phyloP scores from a whole-genome alignment of 2,888 invertebrate species.

The Thymelicus acteon region DNA sequence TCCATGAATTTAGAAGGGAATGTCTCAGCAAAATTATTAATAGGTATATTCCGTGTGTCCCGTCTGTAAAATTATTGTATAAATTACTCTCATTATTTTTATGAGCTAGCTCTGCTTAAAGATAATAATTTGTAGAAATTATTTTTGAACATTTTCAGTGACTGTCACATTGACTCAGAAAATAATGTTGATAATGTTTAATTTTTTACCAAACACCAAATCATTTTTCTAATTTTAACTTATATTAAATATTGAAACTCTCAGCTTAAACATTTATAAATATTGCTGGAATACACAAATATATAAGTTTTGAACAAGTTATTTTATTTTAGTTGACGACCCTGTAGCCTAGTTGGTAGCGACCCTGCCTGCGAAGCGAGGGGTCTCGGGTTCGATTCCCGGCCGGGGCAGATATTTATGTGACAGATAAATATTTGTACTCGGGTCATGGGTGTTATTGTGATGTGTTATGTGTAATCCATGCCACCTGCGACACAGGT shows the following conservation, averaged over 20 bases:
- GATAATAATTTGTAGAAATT: background rate
- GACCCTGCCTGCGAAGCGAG: too few relatives aligned
- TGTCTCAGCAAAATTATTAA: constrained; percentile 87
- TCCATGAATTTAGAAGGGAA: constrained; percentile 88
- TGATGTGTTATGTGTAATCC: too few relatives aligned
- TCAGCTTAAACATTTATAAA: background rate
- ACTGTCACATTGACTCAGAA: too few relatives aligned
- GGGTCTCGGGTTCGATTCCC: too few relatives aligned
- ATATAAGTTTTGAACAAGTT: background rate
- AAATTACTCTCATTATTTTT: background rate
- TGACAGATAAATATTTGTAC: too few relatives aligned
- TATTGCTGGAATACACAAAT: background rate
- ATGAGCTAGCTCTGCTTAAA: background rate
- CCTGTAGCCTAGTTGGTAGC: too few relatives aligned
- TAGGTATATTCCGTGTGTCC: constrained; percentile 85
- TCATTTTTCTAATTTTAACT: too few relatives aligned
- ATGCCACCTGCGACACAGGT: too few relatives aligned
- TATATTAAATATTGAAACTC: background rate
- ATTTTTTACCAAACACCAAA: too few relatives aligned
- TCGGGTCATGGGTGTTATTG: too few relatives aligned
- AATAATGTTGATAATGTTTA: too few relatives aligned
- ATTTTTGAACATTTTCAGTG: background rate
- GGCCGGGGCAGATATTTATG: too few relatives aligned
- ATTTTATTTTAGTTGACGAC: background rate
- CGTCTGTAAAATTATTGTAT: constrained; percentile 53